phyloP scores from a whole-genome alignment of 2,113 vertebrate species.

The Xenopus tropicalis region DNA sequence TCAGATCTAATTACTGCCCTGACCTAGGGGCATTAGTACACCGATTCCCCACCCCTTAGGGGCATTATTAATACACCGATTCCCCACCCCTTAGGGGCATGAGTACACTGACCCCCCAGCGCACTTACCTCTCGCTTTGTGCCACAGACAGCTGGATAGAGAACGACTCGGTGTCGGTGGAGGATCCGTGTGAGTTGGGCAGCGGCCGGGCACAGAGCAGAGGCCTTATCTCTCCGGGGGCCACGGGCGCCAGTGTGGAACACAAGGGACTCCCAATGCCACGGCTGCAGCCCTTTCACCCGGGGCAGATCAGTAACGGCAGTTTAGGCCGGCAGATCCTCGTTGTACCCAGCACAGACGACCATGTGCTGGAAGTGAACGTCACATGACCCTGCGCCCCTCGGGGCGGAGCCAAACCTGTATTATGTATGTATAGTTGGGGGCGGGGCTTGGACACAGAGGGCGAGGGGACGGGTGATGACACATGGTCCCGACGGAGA shows the following conservation, averaged over 20 bases:
- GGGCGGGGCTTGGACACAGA: accelerated
- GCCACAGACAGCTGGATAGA: conserved; percentile 89
- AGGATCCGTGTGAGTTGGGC: conserved; percentile 74
- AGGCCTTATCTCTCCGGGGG: conserved; percentile 41
- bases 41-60: accelerated
- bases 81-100: too few species aligned
- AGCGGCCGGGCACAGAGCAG: conserved; percentile 11
- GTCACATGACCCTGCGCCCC: conserved; percentile 76
- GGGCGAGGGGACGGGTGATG: not conserved
- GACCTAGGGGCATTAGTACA: too few species aligned
- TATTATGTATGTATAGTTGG: conserved; percentile 28
- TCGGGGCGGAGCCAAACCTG: not conserved
- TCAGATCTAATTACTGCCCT: too few species aligned
- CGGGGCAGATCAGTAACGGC: conserved; percentile 88
- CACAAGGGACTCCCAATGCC: conserved; percentile 88
- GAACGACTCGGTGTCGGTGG: conserved; percentile 88
- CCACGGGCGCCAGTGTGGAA: conserved; percentile 60
- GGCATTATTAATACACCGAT: too few species aligned
- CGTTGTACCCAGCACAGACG: conserved; percentile 86
- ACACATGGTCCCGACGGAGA: not conserved
- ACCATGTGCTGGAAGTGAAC: conserved; percentile 93
- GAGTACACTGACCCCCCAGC: too few species aligned
- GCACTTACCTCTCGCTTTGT: too few species aligned
- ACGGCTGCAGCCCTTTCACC: conserved; percentile 81
- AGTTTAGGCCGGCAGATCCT: conserved; percentile 80